Conservation (phyloP, 1,140 invertebrate genomes). For the Eriosoma lanigerum region DNA sequence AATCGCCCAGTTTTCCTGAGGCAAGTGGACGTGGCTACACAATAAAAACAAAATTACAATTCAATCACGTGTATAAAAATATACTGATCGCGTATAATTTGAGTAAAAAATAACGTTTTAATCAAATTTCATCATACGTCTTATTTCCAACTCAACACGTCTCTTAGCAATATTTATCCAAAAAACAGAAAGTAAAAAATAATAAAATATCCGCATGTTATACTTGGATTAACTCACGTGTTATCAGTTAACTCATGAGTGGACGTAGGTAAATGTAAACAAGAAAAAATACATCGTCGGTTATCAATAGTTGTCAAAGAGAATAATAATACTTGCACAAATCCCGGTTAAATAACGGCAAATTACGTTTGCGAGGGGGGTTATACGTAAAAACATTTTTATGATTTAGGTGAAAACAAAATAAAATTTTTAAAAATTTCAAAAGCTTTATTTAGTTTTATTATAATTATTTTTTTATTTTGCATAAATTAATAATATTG, state of each 20-base stretch:
- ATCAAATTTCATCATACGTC: not conserved
- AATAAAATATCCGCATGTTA: constrained; percentile 29
- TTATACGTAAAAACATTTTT: too few species aligned
- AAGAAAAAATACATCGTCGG: not conserved
- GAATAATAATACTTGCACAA: constrained; percentile 56
- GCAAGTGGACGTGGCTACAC: not conserved
- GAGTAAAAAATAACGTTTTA: not conserved
- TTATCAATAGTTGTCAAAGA: constrained; percentile 25
- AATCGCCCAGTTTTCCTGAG: constrained; percentile 26
- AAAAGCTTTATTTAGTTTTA: too few species aligned
- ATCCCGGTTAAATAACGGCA: not conserved
- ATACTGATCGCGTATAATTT: not conserved
- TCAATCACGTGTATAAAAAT: not conserved
- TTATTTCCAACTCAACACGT: not conserved
- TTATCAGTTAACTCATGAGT: constrained; percentile 11
- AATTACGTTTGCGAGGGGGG: too few species aligned
- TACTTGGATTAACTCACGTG: not conserved
- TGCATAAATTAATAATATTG: too few species aligned
- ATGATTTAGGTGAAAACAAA: too few species aligned
- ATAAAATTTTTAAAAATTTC: too few species aligned
- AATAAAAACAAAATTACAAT: not conserved
- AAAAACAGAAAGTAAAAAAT: not conserved
- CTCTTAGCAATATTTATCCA: not conserved
- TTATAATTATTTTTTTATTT: too few species aligned
- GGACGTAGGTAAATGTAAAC: constrained; percentile 11